phyloP scores from a whole-genome alignment of 2,888 invertebrate species.

The Sylvicola fuscatus region DNA sequence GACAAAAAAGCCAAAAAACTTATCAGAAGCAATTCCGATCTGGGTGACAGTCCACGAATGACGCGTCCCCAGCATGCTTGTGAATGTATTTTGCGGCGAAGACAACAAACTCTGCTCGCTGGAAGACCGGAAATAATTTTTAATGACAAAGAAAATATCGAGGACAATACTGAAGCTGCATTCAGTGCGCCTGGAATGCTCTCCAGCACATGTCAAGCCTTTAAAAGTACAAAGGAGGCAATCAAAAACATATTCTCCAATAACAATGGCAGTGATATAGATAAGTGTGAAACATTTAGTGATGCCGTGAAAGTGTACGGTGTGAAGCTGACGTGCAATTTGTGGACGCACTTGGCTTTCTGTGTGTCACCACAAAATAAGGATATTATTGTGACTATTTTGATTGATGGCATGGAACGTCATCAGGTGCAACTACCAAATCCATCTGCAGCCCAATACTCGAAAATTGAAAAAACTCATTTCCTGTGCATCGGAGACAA shows the following conservation, averaged over 20 bases:
- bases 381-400: constrained; percentile 9
- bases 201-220: constrained; percentile 10
- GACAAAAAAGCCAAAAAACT: neutral
- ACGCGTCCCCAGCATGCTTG: no score
- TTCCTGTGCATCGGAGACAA: constrained; percentile 16
- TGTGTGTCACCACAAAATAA: constrained; percentile 14
- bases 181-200: neutral
- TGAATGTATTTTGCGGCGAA: no score
- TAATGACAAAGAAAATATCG: neutral
- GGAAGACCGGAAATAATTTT: no score
- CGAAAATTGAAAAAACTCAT: constrained; percentile 17
- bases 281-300: constrained; percentile 13
- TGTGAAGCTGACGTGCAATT: constrained; percentile 15
- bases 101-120: no score
- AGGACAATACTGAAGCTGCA: neutral
- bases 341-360: constrained; percentile 22
- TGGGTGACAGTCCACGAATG: no score
- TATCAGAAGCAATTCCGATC: neutral
- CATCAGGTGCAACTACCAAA: no score
- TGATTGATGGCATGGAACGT: neutral
- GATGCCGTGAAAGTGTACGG: constrained; percentile 16
- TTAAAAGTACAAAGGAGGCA: constrained; percentile 20
- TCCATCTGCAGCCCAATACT: constrained; percentile 15
- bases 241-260: constrained; percentile 19
- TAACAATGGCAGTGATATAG: constrained; percentile 7